Evolutionary conservation across 2,113 vertebrate genomes (phyloP).

Genomic region (Actenoides hombroni): DNA sequence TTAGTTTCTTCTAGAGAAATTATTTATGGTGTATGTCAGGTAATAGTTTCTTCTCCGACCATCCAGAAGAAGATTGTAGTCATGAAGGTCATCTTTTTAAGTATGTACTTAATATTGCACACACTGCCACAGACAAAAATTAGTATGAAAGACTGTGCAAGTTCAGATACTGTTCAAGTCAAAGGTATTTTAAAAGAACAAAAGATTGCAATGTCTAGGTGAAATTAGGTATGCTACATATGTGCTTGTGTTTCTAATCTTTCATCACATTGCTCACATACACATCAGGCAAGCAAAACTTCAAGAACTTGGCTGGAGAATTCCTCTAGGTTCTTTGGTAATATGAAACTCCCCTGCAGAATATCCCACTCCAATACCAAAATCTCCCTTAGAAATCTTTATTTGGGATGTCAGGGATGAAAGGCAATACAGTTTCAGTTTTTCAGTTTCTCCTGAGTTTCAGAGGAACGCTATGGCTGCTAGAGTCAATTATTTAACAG

Average conservation of each 20-base stretch:
- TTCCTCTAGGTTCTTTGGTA: neutral
- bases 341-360: neutral
- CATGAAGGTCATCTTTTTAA: neutral
- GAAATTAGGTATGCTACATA: neutral
- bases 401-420: neutral
- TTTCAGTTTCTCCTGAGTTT: neutral
- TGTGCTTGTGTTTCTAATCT: neutral
- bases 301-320: neutral
- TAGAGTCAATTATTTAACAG: slow-evolving; percentile 52
- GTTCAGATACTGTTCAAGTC: neutral
- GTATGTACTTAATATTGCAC: neutral
- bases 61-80: neutral
- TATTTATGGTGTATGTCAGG: neutral
- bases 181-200: neutral
- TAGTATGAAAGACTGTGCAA: neutral
- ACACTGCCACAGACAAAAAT: neutral
- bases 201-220: neutral
- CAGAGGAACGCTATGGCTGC: neutral
- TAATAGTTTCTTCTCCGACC: neutral
- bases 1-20: neutral
- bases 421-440: neutral
- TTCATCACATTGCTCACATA: neutral
- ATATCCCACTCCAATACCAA: neutral
- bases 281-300: neutral
- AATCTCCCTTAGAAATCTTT: neutral